A percentile compares a stretch with the other conserved stretches of the same genome.
Conservation (phyloP, 2,797 vertebrate species). For the Dromococcyx pavoninus region DNA sequence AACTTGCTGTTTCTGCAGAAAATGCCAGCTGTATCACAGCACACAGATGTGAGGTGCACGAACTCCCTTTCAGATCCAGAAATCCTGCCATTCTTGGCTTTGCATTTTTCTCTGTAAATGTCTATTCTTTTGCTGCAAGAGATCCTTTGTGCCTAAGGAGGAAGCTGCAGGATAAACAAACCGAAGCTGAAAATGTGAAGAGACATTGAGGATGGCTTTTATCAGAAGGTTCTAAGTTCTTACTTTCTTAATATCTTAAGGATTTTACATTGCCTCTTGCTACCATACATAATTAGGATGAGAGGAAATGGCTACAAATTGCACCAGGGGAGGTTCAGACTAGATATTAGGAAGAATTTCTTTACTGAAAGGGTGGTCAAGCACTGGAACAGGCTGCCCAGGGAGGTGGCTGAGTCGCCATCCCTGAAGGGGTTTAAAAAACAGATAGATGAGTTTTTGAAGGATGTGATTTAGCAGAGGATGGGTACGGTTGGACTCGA, state of each 20-base stretch:
- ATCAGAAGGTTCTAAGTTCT: background rate
- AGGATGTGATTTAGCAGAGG: no score
- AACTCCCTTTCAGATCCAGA: background rate
- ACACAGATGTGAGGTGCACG: background rate
- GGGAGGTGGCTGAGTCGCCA: no score
- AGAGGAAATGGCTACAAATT: no score
- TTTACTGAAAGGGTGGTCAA: no score
- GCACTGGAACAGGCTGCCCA: no score
- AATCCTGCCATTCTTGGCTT: background rate
- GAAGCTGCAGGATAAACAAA: slow-evolving; percentile 2
- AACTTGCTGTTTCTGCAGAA: slow-evolving; percentile 4
- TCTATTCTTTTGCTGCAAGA: background rate
- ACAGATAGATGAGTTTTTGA: no score
- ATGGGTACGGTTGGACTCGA: no score
- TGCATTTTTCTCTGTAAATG: background rate
- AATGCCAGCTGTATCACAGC: background rate
- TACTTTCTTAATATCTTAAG: background rate
- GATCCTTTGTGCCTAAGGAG: background rate
- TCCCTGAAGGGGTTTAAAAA: no score
- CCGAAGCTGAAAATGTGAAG: background rate
- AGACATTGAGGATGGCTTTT: background rate
- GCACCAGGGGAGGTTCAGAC: no score
- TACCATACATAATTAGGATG: no score
- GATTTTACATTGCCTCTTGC: background rate
- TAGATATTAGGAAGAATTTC: no score